Evolutionary conservation across 2,888 invertebrate species (phyloP), one percentile per base, ranked within the genome.

Genomic region (Heliconius sara): DNA sequence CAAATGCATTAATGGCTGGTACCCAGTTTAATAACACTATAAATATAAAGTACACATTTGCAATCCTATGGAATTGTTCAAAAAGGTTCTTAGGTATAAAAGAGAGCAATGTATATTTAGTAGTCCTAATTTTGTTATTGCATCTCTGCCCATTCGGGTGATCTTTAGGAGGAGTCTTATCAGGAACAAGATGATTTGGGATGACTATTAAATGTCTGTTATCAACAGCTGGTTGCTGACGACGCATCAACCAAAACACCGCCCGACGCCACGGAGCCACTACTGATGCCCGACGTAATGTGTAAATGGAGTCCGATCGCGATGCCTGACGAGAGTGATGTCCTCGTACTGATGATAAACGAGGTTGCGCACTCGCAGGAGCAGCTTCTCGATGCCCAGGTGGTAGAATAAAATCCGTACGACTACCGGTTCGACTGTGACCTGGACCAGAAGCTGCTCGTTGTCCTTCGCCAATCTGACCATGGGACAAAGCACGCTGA

Each of bases 41-140:
- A 90, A 99, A 98, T 89, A 99, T 97, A 94, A 99, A 99, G 95
- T 99, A 99, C 88, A 99, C 96, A 96, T 99, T 99, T 83, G 99
- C 99, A 89, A 99, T 98, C 83, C 99, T 97, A 93, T 99, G 99
- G 92, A 99, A 99, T 95, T 99, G 99, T 95, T 99, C 99, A 92
- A 99, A 96, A 82, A 99, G 95, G 94, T 99, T 99, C 93, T 99
- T 98, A 80, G 99, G 99, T 89, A 99, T 95, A 95, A 99, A 99
- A 86, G 98, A 99, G 84, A 99, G 95, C 81, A 98, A 89, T 39
- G 99, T 99, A 92, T 99, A 99, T 94, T 99, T 99, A 77, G 99
- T 99, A 91, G 99, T 99, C 91, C 98, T 96, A 89, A 99, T 97
- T 93, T 97, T 96, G 91, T 99, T 99, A 89, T 97, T 96, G 85